Evolutionary conservation across 2,113 vertebrate genomes (phyloP).

Genomic region (Heterochromis multidens): DNA sequence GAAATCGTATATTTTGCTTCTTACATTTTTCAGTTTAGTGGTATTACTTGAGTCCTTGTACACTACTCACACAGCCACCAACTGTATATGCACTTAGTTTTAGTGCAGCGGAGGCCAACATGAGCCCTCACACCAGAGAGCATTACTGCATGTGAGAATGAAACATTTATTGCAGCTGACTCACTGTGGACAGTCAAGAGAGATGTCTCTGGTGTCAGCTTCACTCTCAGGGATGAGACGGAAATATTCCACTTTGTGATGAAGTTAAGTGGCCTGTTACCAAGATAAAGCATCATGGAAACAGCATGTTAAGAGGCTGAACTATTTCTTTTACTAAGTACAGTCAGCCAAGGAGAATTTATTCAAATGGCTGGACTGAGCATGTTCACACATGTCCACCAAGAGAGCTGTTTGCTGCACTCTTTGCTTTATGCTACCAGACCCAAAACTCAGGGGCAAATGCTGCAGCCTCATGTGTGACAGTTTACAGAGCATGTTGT

Average conservation of each 20-base stretch:
- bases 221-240: conserved; percentile 15
- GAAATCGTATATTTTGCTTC: conserved; percentile 9
- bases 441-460: not conserved
- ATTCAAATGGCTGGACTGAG: conserved; percentile 25
- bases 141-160: conserved; percentile 17
- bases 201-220: conserved; percentile 39
- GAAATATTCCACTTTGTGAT: conserved; percentile 36
- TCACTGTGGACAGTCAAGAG: conserved; percentile 19
- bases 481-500: not conserved
- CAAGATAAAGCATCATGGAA: conserved; percentile 36
- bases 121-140: conserved; percentile 2
- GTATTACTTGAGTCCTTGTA: not conserved
- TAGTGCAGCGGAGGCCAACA: conserved; percentile 4
- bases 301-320: conserved; percentile 12
- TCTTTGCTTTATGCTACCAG: not conserved
- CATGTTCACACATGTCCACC: conserved; percentile 61
- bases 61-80: not conserved
- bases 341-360: conserved; percentile 32
- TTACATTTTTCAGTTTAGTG: not conserved
- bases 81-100: conserved; percentile 10
- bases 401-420: conserved; percentile 5
- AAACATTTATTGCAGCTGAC: conserved; percentile 37
- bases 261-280: conserved; percentile 35
- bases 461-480: not conserved
- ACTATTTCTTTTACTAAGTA: conserved; percentile 21